Evolutionary conservation across 2,113 vertebrate genomes (phyloP).

Genomic region (Tamias sibiricus): DNA sequence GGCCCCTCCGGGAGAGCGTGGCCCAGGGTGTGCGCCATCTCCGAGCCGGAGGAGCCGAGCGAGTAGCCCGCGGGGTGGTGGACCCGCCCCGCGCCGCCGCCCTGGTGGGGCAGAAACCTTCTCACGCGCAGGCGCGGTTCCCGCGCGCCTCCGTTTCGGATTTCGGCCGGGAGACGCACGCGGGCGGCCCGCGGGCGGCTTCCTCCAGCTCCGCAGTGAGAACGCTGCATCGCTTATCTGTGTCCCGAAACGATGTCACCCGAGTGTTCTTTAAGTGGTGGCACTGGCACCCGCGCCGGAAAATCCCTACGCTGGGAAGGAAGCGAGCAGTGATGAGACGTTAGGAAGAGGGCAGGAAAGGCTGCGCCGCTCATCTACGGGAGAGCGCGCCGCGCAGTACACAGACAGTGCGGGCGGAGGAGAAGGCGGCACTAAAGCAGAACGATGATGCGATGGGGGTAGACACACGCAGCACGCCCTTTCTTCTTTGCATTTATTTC

Average conservation of each 20-base stretch:
- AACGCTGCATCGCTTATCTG: background rate
- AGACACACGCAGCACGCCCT: background rate
- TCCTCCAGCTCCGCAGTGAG: background rate
- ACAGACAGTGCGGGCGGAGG: background rate
- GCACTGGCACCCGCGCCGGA: background rate
- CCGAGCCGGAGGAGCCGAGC: background rate
- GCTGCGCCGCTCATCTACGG: too few relatives aligned
- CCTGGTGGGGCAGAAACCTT: background rate
- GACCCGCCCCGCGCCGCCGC: background rate
- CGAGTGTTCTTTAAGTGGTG: background rate
- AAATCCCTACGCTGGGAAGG: slow-evolving; percentile 1
- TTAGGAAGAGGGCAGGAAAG: too few relatives aligned
- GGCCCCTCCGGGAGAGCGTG: background rate
- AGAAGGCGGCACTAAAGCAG: background rate
- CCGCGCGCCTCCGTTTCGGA: background rate
- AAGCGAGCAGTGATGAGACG: slow-evolving; percentile 47
- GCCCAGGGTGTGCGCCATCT: background rate
- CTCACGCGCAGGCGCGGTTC: background rate
- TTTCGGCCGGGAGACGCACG: background rate
- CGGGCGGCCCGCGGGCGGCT: background rate
- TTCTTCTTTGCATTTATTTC: background rate
- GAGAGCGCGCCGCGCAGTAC: background rate
- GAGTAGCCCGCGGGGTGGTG: background rate
- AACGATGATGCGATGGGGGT: background rate
- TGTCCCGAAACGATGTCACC: background rate